Evolutionary conservation across 2,113 vertebrate species (phyloP).

Genomic region (Neogobius melanostomus): DNA sequence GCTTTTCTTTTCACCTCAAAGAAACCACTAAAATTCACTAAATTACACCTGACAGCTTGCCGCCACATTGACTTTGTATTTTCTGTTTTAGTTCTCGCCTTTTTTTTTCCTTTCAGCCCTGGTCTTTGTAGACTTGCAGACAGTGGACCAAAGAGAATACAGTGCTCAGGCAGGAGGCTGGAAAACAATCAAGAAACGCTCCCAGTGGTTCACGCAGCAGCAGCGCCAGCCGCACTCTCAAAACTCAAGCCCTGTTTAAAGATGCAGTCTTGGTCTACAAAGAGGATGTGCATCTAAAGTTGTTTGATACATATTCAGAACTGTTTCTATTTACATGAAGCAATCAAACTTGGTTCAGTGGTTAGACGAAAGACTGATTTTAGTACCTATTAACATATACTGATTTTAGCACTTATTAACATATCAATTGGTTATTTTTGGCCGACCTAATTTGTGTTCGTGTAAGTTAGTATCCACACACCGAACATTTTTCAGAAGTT

Average conservation of each 20-base stretch:
- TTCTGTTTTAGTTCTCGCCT: conserved; percentile 42
- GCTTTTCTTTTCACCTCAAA: conserved; percentile 43
- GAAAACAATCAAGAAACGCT: conserved; percentile 40
- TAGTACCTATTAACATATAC: conserved; percentile 5
- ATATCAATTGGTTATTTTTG: conserved; percentile 33
- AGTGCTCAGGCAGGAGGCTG: conserved; percentile 28
- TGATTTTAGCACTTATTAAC: conserved; percentile 23
- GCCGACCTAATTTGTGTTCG: no score
- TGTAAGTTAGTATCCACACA: no score
- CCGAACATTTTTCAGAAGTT: no score
- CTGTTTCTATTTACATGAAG: conserved; percentile 47
- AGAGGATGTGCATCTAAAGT: conserved; percentile 14
- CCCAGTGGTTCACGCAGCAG: conserved; percentile 10
- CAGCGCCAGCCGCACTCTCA: conserved; percentile 12
- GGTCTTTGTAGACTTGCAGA: conserved; percentile 51
- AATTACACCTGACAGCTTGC: conserved; percentile 55
- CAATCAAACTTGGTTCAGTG: conserved; percentile 48
- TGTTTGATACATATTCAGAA: conserved; percentile 41
- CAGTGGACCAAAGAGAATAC: conserved; percentile 51
- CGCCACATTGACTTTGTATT: conserved; percentile 38
- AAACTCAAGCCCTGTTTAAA: conserved; percentile 19
- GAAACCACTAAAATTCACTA: conserved; percentile 38
- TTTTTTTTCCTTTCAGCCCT: conserved; percentile 18
- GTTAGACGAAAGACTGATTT: conserved; percentile 31
- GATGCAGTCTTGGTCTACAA: conserved; percentile 33